These are phyloP conservation scores for Stenchaetothrips biformis DNA, from an alignment of 2,888 invertebrate species.

Conservation along the genomic window DNA sequence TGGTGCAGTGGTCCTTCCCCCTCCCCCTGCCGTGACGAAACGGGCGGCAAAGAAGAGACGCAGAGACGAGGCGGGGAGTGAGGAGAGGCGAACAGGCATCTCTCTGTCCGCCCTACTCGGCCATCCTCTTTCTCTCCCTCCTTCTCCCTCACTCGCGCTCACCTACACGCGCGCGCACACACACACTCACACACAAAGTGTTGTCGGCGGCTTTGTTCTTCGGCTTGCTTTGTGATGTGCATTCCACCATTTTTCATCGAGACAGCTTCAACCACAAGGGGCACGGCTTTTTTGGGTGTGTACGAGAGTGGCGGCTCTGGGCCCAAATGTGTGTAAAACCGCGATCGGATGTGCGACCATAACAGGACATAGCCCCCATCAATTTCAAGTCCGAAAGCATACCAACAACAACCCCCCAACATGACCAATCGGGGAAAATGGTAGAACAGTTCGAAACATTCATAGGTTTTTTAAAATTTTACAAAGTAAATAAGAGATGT, in stretches of 20 bases:
- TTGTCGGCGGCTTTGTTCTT: slow-evolving; percentile 22
- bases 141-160: neutral
- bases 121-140: neutral
- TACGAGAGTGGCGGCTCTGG: neutral
- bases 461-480: too few species aligned
- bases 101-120: neutral
- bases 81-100: neutral
- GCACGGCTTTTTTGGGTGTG: neutral
- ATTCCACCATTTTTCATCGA: slow-evolving; percentile 20
- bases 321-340: too few species aligned
- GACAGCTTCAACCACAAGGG: slow-evolving; percentile 9
- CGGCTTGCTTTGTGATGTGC: slow-evolving; percentile 17
- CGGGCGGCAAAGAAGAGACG: neutral
- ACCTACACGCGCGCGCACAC: neutral
- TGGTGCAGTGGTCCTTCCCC: neutral
- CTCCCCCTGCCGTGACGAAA: neutral
- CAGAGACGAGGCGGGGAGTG: neutral
- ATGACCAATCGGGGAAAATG: too few species aligned
- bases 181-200: slow-evolving; percentile 2
- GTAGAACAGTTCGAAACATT: too few species aligned
- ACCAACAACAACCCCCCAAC: too few species aligned
- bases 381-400: too few species aligned
- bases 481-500: too few species aligned
- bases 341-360: too few species aligned
- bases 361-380: too few species aligned